Evolutionary conservation across 1,140 invertebrate genomes (phyloP), one percentile per base, ranked within the genome.

Genomic region (Leptinotarsa texana): DNA sequence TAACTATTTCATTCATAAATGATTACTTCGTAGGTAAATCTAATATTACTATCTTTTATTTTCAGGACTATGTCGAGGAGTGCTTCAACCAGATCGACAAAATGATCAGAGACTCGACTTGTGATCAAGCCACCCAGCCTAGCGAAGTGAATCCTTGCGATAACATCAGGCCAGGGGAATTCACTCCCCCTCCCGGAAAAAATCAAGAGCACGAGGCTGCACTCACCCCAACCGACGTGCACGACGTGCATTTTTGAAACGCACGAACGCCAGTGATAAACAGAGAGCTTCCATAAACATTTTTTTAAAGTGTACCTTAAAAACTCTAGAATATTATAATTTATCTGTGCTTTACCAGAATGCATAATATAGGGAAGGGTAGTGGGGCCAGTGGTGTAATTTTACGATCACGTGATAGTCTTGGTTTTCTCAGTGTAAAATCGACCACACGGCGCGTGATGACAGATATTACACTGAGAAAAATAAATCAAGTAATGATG

Each of bases 151-250:
- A 47, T 51, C 61, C 51, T 48, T 33, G 57, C 69, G 70, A 74
- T 63, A 83, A 76, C 84, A 85, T 88, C 80, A 89, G 90, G 83
- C 86, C 89, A 75, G 79, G 89, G 84, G 89, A 90, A 84, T 91
- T 91, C 83, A 89, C 89, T 89, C 83, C 93, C 87, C 87, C 87
- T 72, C 83, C 85, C 77, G 88, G 88, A 81, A 92, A 92, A 83
- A 86, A 89, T 62, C 84, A 85, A 72, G 86, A 88, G 63, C 86
- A 91, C 83, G 91, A 90, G 80, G 92, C 93, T 85, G 92, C 93
- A 61, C 90, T 90, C 75, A 95, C 93, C 24, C 93, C 93, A 63
- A 94, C 93, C 74, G 93, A 94, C 84, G 92, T 95, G 75, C 87
- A 91, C 77, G 91, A 93, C 82, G 89, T 93, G 75, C 90, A 92